These are phyloP conservation scores for Sclerodermus sp. DNA, from an alignment of 2,888 invertebrate species.

Conservation along the genomic window DNA sequence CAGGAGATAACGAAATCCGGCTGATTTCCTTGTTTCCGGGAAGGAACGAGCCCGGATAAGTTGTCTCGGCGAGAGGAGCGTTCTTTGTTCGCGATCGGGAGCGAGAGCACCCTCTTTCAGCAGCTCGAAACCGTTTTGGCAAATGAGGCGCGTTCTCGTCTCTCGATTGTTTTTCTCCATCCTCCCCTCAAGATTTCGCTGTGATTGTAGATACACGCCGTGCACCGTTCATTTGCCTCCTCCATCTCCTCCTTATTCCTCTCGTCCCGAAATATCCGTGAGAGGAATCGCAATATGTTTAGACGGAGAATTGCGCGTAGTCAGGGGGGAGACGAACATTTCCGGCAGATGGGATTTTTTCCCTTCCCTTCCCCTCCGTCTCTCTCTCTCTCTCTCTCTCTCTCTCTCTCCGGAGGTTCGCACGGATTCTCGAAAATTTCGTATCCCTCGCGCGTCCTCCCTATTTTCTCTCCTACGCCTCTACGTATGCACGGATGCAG, in stretches of 20 bases:
- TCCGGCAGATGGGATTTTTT: conserved; percentile 20
- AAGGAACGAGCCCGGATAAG: background rate
- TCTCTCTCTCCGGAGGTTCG: background rate
- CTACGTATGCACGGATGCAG: background rate
- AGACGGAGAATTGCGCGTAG: conserved; percentile 5
- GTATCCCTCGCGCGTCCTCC: too few species aligned
- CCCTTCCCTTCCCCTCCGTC: background rate
- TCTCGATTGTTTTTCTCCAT: conserved; percentile 14
- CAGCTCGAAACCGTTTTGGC: conserved; percentile 17
- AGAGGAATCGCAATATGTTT: conserved; percentile 13
- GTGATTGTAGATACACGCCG: conserved; percentile 20
- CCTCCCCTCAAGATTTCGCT: conserved; percentile 4
- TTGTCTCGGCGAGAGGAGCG: background rate
- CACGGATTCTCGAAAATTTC: too few species aligned
- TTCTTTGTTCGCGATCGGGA: conserved; percentile 22
- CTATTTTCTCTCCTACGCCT: too few species aligned
- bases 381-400: background rate
- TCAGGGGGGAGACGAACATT: conserved; percentile 24
- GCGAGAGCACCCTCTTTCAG: conserved; percentile 11
- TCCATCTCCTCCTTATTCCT: conserved; percentile 14
- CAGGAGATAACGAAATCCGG: too few species aligned
- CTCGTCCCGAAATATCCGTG: conserved; percentile 1
- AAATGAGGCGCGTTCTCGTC: conserved; percentile 19
- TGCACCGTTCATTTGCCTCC: conserved; percentile 28
- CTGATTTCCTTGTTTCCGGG: conserved; percentile 10